Conservation (phyloP, 2,797 vertebrate genomes). For the Setipinna tenuifilis region DNA sequence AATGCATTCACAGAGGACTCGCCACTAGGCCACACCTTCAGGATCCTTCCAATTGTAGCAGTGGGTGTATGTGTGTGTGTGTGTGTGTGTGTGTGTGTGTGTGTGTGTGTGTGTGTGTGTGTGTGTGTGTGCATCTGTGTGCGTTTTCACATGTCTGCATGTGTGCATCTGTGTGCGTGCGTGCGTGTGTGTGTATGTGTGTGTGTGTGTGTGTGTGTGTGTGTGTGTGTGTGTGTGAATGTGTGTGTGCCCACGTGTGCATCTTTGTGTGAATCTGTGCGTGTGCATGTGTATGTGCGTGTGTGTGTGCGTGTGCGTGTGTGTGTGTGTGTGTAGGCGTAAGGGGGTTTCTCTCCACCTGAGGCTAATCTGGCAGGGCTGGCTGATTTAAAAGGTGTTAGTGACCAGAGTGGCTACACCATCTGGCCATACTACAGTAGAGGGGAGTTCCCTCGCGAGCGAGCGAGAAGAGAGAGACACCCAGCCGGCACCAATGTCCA, state of each 20-base stretch:
- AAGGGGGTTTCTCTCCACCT: slow-evolving; percentile 3
- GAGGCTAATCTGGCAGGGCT: neutral
- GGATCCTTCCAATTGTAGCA: neutral
- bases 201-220: slow-evolving; percentile 3
- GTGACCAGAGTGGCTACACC: neutral
- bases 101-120: slow-evolving; percentile 20
- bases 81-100: slow-evolving; percentile 8
- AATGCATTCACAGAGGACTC: neutral
- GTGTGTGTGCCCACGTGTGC: neutral
- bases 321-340: neutral
- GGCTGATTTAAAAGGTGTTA: neutral
- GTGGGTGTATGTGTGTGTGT: neutral
- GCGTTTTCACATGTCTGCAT: neutral
- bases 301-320: slow-evolving; percentile 23
- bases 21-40: neutral
- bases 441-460: neutral
- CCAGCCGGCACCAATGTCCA: neutral
- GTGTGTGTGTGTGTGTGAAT: slow-evolving; percentile 21
- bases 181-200: neutral
- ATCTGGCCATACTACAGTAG: neutral
- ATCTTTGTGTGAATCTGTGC: neutral
- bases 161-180: neutral
- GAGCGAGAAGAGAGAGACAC: neutral
- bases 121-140: neutral
- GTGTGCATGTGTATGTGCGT: neutral